Conservation (phyloP, 2,113 vertebrate species). For the Cichladusa arquata region DNA sequence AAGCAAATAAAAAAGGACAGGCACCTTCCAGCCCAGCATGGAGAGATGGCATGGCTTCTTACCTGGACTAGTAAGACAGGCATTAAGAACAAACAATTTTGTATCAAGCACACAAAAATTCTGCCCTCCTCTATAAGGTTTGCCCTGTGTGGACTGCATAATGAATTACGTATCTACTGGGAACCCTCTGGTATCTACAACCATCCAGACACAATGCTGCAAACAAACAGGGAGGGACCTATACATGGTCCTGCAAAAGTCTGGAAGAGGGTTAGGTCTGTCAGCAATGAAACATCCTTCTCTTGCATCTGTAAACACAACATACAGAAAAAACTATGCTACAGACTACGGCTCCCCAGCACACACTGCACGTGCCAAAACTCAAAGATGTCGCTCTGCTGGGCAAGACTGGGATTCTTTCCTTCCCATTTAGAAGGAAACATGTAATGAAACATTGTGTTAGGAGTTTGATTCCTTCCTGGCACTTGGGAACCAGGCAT, state of each 20-base stretch:
- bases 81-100: neutral
- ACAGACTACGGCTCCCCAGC: fast-evolving
- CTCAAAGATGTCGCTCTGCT: neutral
- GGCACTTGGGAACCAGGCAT: neutral
- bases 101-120: neutral
- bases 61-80: neutral
- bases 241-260: neutral
- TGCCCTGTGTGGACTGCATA: neutral
- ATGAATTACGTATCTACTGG: neutral
- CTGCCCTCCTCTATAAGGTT: neutral
- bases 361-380: fast-evolving
- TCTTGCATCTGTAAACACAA: neutral
- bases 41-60: neutral
- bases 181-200: neutral
- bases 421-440: neutral
- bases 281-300: neutral
- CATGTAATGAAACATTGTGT: neutral
- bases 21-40: neutral
- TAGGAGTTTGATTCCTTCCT: neutral
- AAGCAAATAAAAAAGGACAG: neutral
- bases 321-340: fast-evolving
- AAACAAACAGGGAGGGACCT: neutral
- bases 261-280: neutral
- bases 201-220: neutral
- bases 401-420: neutral